Percentiles rank a stretch among this genome's conserved stretches.
Conservation (phyloP, 1,140 invertebrate genomes). For the Schmidtea mediterranea region DNA sequence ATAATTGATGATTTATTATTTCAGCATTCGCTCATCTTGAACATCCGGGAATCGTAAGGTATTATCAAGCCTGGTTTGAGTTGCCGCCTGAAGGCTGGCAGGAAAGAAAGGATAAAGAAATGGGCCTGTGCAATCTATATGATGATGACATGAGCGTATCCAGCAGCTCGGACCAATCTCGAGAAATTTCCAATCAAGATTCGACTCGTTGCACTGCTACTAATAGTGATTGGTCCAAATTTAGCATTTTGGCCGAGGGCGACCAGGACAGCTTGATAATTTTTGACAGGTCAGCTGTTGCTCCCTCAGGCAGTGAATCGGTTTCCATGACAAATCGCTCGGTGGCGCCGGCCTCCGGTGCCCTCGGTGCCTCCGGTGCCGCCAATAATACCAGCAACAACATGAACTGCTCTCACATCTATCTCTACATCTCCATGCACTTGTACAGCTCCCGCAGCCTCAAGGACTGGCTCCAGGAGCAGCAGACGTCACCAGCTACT, state of each 20-base stretch:
- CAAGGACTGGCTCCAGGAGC: constrained; percentile 48
- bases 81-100: constrained; percentile 59
- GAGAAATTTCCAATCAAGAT: too few relatives aligned
- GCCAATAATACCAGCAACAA: not conserved
- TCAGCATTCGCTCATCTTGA: too few relatives aligned
- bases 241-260: not conserved
- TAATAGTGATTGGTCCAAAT: too few relatives aligned
- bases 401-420: constrained; percentile 24
- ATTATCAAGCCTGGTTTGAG: constrained; percentile 76
- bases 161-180: too few relatives aligned
- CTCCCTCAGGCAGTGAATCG: not conserved
- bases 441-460: constrained; percentile 60
- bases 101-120: constrained; percentile 45
- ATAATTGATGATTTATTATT: too few relatives aligned
- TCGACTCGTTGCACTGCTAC: too few relatives aligned
- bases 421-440: constrained; percentile 89
- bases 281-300: not conserved
- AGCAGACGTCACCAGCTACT: constrained; percentile 9
- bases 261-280: not conserved
- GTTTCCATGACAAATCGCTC: not conserved
- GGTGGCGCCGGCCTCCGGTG: not conserved
- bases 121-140: too few relatives aligned
- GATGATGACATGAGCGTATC: too few relatives aligned
- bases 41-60: constrained; percentile 32
- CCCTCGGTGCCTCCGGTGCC: not conserved